Percentiles rank a stretch among this genome's conserved stretches.
phyloP scores from a whole-genome alignment of 2,113 vertebrate species.

The Melanerpes aurifrons region DNA sequence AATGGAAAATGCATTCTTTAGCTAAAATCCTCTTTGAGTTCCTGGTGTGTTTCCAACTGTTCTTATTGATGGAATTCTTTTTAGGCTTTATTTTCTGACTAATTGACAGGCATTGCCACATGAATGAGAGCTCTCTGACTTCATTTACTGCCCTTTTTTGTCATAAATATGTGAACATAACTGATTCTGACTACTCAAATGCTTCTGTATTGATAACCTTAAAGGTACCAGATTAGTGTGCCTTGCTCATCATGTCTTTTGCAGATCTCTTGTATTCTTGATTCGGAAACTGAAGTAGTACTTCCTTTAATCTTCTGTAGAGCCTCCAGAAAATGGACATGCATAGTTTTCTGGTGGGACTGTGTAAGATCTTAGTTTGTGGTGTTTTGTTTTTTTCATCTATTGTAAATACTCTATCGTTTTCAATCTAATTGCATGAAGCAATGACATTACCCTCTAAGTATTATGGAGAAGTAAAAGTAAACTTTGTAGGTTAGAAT shows the following conservation, averaged over 20 bases:
- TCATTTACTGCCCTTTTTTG: not conserved
- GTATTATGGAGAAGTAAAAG: not conserved
- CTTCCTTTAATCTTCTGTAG: not conserved
- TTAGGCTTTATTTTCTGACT: not conserved
- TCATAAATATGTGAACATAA: not conserved
- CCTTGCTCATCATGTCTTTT: not conserved
- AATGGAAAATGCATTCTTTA: not conserved
- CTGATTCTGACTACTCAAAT: not conserved
- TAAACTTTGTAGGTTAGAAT: not conserved
- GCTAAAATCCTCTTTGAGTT: not conserved
- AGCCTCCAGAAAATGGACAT: not conserved
- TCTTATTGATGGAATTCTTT: not conserved
- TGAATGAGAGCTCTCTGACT: not conserved
- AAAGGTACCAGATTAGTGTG: not conserved
- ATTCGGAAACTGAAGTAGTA: not conserved
- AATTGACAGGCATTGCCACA: not conserved
- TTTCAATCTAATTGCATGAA: not conserved
- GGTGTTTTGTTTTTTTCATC: not conserved
- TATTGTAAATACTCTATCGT: rapidly evolving
- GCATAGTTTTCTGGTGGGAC: not conserved
- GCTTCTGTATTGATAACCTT: not conserved
- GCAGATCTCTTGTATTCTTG: not conserved
- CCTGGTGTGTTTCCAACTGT: not conserved
- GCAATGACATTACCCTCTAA: not conserved
- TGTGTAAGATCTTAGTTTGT: not conserved